phyloP scores from a whole-genome alignment of 2,888 invertebrate species.

The Megaustenia siamemsis region DNA sequence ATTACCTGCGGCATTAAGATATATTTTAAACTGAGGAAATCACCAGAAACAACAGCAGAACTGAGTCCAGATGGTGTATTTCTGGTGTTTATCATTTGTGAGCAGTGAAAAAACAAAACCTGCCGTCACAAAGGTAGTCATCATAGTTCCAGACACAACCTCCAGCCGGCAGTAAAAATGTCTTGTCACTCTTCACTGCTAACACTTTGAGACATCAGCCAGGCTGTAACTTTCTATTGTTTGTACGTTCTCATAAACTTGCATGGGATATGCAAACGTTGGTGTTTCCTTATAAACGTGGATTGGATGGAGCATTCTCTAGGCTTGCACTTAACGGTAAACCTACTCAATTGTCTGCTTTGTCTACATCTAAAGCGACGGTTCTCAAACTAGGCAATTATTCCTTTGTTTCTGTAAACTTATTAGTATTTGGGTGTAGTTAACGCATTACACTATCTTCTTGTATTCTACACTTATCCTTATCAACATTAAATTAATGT shows the following conservation, averaged over 20 bases:
- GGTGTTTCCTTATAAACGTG: neutral
- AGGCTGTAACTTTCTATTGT: constrained; percentile 7
- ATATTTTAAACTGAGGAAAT: no score
- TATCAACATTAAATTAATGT: no score
- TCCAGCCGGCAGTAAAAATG: neutral
- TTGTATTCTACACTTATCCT: no score
- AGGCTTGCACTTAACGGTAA: neutral
- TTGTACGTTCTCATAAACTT: constrained; percentile 1
- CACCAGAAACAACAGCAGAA: neutral
- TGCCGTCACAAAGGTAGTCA: neutral
- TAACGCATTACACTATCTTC: no score
- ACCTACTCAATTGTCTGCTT: neutral
- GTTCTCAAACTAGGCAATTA: neutral
- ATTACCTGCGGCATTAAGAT: no score
- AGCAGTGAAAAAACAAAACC: neutral
- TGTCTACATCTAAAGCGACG: neutral
- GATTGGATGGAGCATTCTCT: neutral
- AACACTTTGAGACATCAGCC: neutral
- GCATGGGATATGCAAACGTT: neutral
- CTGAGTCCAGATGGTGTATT: neutral
- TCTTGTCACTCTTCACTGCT: neutral
- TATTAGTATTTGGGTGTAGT: neutral
- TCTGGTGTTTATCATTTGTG: neutral
- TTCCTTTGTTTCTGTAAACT: neutral
- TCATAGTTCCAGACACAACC: neutral